Evolutionary conservation across 2,797 vertebrate species (phyloP).

Genomic region (Cossypha heuglini): DNA sequence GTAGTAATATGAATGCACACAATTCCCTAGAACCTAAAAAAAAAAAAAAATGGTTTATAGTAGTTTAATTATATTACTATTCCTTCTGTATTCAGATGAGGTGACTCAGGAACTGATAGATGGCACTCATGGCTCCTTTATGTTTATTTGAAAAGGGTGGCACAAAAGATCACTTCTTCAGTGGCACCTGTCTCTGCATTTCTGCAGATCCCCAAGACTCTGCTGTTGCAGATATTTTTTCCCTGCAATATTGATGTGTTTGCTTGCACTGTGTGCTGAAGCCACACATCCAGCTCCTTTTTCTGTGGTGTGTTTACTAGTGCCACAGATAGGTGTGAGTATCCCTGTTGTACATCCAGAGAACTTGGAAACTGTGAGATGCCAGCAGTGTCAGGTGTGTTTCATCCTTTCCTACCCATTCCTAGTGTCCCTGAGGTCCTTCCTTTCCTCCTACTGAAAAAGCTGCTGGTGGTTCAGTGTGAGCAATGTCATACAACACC

Average conservation of each 20-base stretch:
- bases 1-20: neutral
- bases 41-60: neutral
- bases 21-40: neutral
- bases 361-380: neutral
- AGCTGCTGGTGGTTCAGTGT: neutral
- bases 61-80: neutral
- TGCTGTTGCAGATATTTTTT: neutral
- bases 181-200: neutral
- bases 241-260: rapidly evolving
- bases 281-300: neutral
- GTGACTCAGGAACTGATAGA: neutral
- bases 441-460: neutral
- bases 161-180: neutral
- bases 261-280: neutral
- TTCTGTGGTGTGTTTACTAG: neutral
- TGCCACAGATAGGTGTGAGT: neutral
- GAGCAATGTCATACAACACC: neutral
- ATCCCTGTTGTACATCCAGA: neutral
- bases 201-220: neutral
- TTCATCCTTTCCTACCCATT: neutral
- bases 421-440: neutral
- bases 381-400: neutral
- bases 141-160: neutral
- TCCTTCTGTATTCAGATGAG: neutral
- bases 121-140: neutral